Evolutionary conservation across 23 tunicate genomes (phyloP).

Genomic region (Styela plicata): DNA sequence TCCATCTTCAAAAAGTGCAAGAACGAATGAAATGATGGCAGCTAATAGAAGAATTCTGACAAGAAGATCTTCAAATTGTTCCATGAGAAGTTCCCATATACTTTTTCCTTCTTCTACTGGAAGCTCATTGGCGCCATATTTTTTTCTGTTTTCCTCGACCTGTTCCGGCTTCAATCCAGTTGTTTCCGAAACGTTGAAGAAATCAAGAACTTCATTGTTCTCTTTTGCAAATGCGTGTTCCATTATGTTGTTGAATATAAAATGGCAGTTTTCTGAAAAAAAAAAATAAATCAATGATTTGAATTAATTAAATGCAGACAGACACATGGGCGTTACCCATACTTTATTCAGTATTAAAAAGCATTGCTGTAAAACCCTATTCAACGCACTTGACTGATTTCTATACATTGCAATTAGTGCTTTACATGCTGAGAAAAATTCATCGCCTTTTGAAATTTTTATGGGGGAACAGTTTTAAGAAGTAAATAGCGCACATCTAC

Average conservation of each 20-base stretch:
- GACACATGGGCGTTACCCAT: too few relatives aligned
- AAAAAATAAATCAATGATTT: too few relatives aligned
- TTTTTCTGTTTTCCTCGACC: conserved; percentile 55
- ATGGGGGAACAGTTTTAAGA: too few relatives aligned
- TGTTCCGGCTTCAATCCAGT: conserved; percentile 59
- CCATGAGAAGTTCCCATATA: conserved; percentile 71
- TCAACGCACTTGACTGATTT: too few relatives aligned
- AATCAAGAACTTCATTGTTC: conserved; percentile 68
- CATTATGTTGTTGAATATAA: conserved; percentile 31
- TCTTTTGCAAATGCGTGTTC: conserved; percentile 90
- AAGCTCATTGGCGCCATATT: conserved; percentile 93
- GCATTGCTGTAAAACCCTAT: too few relatives aligned
- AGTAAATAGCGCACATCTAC: too few relatives aligned
- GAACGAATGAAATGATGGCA: conserved; percentile 88
- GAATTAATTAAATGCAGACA: too few relatives aligned
- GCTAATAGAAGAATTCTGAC: conserved; percentile 89
- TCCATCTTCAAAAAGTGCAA: conserved; percentile 97
- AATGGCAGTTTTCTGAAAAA: neutral
- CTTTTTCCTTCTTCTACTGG: conserved; percentile 96
- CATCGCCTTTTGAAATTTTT: too few relatives aligned
- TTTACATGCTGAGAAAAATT: too few relatives aligned
- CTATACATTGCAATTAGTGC: too few relatives aligned
- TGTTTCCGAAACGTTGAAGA: conserved; percentile 64
- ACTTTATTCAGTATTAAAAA: too few relatives aligned
- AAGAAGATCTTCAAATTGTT: conserved; percentile 94